Evolutionary conservation across 2,113 vertebrate species (phyloP).

Genomic region (Ophthalmolycus amberensis): DNA sequence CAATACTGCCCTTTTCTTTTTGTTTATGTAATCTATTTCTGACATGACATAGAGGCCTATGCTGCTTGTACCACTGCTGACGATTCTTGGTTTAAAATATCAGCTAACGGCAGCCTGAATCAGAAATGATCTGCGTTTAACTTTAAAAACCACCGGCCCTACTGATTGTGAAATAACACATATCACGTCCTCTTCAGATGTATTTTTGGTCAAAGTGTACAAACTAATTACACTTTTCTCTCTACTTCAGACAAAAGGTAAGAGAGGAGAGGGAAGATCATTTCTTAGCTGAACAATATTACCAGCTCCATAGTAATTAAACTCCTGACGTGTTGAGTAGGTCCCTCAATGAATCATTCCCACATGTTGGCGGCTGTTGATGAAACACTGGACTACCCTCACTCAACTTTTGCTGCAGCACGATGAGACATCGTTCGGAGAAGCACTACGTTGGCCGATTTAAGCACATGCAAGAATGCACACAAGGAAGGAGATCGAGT

Average conservation of each 20-base stretch:
- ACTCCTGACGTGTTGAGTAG: slow-evolving; percentile 14
- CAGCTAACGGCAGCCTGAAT: background rate
- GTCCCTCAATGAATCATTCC: slow-evolving; percentile 33
- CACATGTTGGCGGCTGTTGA: background rate
- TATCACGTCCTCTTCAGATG: background rate
- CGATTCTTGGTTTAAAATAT: background rate
- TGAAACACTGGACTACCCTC: background rate
- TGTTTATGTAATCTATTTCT: background rate
- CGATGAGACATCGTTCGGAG: background rate
- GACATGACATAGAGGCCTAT: background rate
- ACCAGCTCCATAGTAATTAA: slow-evolving; percentile 41
- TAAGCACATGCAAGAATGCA: background rate
- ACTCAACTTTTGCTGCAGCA: background rate
- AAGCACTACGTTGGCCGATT: background rate
- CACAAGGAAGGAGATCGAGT: background rate
- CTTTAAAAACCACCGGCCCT: background rate
- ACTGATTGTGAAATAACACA: background rate
- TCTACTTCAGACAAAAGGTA: slow-evolving; percentile 13
- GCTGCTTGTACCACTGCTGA: background rate
- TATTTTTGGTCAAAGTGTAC: slow-evolving; percentile 20
- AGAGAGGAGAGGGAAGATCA: background rate
- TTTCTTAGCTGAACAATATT: slow-evolving; percentile 12
- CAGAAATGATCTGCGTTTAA: background rate
- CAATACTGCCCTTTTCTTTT: background rate
- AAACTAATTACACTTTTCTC: slow-evolving; percentile 30